Base-by-base conservation (phyloP, 2,113 vertebrate genomes). In the Steatornis caripensis region DNA sequence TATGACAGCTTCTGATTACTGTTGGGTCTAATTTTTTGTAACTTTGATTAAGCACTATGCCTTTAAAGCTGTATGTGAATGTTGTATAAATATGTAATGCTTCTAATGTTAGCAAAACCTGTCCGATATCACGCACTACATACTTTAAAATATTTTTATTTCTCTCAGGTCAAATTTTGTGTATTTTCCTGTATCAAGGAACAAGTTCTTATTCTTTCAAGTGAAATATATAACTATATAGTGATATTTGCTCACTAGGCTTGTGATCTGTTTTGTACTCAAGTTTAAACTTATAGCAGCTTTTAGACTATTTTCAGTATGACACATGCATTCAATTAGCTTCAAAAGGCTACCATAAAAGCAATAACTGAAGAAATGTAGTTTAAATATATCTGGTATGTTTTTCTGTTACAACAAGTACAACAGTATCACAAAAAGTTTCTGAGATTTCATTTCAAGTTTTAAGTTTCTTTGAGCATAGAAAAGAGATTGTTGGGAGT, bases 251-350 rank as follows among this genome's bases (percentile, higher is more conserved):
- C 29, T 87, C 4, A 0, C 37, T 57, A 65, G 26, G 23, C 66
- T 39, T 30, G 26, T 43, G 65, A 62, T 57, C 4, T 2, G 21
- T 88, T 96, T 90, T 51, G 14, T 68, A 71, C 24, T 75, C 2
- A 6, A 15, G 13, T 93, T 95, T 75, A 87, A 96, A 76, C 62
- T 84, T 90, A 48, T 0, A 66, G 58, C 60, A 93, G 36, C 21
- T 86, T 94, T 89, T 54, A 68, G 51, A 80, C 54, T 80, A 54
- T 86, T 90, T 91, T 92, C 29, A 91, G 26, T 65, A 46, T 61
- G 46, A 72, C 82, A 90, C 51, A 19, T 93, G 85, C 20, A 90
- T 94, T 95, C 60, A 94, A 93, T 93, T 93, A 93, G 46, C 68
- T 96, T 94, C 54, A 89, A 91, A 95, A 93, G 14, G 11, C 68